Conservation (phyloP, 2,797 vertebrate genomes). For the Mus spretus region DNA sequence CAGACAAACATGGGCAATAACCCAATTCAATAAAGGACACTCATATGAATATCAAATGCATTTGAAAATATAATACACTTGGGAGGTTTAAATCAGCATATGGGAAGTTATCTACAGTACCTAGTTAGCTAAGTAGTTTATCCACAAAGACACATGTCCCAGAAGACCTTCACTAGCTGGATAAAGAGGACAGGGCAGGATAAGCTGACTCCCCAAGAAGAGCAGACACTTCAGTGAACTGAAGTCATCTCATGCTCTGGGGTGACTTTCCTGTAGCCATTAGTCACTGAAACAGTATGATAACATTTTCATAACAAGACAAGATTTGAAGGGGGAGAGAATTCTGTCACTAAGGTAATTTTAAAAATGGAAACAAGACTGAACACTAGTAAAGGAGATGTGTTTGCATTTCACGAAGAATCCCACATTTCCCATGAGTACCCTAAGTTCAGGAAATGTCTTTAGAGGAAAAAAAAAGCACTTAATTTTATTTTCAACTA, state of each 20-base stretch:
- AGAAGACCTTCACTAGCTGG: not conserved
- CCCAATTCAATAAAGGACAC: not conserved
- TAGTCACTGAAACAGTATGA: constrained; percentile 60
- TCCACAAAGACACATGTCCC: not conserved
- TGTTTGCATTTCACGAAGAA: constrained; percentile 70
- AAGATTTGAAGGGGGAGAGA: not conserved
- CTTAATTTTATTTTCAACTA: constrained; percentile 30
- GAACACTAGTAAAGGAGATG: constrained; percentile 33
- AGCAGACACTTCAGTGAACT: not conserved
- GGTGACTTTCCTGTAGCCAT: not conserved
- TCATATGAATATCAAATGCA: not conserved
- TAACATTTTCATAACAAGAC: constrained; percentile 39
- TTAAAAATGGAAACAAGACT: constrained; percentile 70
- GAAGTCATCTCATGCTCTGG: not conserved
- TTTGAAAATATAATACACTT: not conserved
- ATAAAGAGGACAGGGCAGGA: not conserved
- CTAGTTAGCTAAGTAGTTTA: not conserved
- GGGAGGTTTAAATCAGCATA: not conserved
- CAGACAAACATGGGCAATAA: not conserved
- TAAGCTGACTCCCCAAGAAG: not conserved
- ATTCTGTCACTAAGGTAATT: constrained; percentile 45
- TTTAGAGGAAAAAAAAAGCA: constrained; percentile 49
- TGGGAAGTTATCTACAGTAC: not conserved
- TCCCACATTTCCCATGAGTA: constrained; percentile 64
- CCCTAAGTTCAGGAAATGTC: constrained; percentile 56